Evolutionary conservation across 1,140 invertebrate genomes (phyloP).

Genomic region (Psix sp.): DNA sequence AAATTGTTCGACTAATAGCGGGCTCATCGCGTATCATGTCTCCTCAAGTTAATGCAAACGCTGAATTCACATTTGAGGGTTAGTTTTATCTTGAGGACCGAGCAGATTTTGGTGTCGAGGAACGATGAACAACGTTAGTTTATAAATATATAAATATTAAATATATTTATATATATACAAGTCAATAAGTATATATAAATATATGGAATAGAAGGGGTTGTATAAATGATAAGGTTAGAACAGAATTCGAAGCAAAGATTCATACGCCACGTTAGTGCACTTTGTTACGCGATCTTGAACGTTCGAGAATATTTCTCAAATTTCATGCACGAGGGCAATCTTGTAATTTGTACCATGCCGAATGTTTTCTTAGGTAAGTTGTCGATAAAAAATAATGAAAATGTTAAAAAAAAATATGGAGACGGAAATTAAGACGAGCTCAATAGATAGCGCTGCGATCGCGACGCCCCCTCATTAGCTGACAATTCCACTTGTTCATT

Average conservation of each 20-base stretch:
- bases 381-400: conserved; percentile 45
- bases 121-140: too few species aligned
- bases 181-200: conserved; percentile 26
- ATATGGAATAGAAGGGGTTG: conserved; percentile 19
- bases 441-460: too few species aligned
- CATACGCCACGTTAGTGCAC: conserved; percentile 56
- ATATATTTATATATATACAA: too few species aligned
- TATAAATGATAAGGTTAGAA: conserved; percentile 10
- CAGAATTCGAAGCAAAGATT: conserved; percentile 22
- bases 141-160: too few species aligned
- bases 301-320: conserved; percentile 58
- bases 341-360: conserved; percentile 60
- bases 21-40: conserved; percentile 35
- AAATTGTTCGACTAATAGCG: conserved; percentile 13
- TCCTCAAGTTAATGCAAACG: too few species aligned
- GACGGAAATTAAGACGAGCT: conserved; percentile 19
- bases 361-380: conserved; percentile 61
- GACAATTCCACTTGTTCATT: too few species aligned
- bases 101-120: too few species aligned
- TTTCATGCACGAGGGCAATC: conserved; percentile 65
- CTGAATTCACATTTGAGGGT: too few species aligned
- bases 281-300: conserved; percentile 59
- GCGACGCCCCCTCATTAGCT: too few species aligned
- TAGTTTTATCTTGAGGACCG: too few species aligned
- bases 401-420: conserved; percentile 17